Conservation (phyloP, 2,888 invertebrate species). For the Danaus chrysippus region DNA sequence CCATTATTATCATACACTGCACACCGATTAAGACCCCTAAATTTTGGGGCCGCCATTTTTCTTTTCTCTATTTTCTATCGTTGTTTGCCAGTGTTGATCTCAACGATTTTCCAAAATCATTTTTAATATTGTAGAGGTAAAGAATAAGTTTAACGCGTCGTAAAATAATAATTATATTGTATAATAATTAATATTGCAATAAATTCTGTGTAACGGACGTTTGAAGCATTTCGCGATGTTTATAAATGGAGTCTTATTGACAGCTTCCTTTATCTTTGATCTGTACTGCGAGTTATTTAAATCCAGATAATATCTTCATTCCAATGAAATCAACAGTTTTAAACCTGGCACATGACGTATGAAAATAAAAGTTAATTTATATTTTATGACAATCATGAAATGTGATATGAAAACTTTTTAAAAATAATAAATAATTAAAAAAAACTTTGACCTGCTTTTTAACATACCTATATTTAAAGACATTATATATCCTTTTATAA, state of each 20-base stretch:
- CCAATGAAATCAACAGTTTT: no score
- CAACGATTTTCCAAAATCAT: background rate
- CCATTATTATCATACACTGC: slow-evolving; percentile 17
- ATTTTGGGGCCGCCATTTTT: slow-evolving; percentile 7
- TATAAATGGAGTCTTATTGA: slow-evolving; percentile 3
- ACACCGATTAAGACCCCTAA: slow-evolving; percentile 11
- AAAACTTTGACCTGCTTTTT: no score
- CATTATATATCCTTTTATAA: no score
- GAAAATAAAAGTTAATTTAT: no score
- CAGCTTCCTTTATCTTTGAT: slow-evolving; percentile 16
- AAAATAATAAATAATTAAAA: no score
- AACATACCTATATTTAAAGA: no score
- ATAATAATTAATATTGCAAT: background rate
- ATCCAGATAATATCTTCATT: background rate
- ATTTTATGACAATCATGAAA: no score
- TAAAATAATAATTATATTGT: no score
- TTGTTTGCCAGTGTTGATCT: background rate
- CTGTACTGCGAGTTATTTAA: slow-evolving; percentile 12
- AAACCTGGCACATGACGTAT: no score
- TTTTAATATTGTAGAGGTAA: background rate
- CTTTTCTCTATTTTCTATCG: background rate
- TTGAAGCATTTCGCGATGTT: slow-evolving; percentile 9
- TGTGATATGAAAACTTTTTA: no score
- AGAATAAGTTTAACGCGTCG: no score
- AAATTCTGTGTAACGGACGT: background rate